These are phyloP conservation scores for Iphiclides podalirius DNA, from an alignment of 2,888 invertebrate species.

Conservation along the genomic window DNA sequence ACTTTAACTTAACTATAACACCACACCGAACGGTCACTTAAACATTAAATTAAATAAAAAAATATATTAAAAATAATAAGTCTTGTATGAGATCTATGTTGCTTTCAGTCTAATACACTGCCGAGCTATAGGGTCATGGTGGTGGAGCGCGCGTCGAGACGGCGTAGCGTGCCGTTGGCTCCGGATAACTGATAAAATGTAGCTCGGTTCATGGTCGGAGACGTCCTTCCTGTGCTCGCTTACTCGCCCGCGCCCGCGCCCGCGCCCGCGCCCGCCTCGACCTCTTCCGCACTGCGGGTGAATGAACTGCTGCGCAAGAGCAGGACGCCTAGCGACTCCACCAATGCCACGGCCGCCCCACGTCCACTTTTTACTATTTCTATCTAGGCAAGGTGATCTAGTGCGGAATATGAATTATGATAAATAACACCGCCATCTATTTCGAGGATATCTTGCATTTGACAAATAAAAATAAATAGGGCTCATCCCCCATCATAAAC, in stretches of 20 bases:
- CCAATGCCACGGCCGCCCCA: slow-evolving; percentile 77
- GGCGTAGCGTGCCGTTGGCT: slow-evolving; percentile 68
- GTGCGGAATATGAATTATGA: slow-evolving; percentile 43
- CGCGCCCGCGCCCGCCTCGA: slow-evolving; percentile 57
- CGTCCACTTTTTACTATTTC: slow-evolving; percentile 63
- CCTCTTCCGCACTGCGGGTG: slow-evolving; percentile 75
- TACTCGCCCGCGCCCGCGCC: slow-evolving; percentile 55
- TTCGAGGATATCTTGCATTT: too few relatives aligned
- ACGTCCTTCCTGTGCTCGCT: slow-evolving; percentile 65
- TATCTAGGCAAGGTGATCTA: slow-evolving; percentile 62
- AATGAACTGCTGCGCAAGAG: slow-evolving; percentile 71
- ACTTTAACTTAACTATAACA: slow-evolving; percentile 63
- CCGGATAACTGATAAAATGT: slow-evolving; percentile 76
- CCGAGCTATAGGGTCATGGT: slow-evolving; percentile 59
- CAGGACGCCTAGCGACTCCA: slow-evolving; percentile 47
- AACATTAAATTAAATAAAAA: slow-evolving; percentile 33
- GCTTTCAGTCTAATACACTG: slow-evolving; percentile 74
- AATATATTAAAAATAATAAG: slow-evolving; percentile 56
- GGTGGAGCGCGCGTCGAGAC: slow-evolving; percentile 54
- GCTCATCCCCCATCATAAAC: too few relatives aligned
- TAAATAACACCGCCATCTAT: too few relatives aligned
- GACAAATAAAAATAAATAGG: too few relatives aligned
- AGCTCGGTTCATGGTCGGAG: slow-evolving; percentile 73
- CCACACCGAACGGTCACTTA: slow-evolving; percentile 69
- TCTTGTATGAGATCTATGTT: slow-evolving; percentile 79